Conservation (phyloP, 2,797 vertebrate species). For the Scleropages formosus region DNA sequence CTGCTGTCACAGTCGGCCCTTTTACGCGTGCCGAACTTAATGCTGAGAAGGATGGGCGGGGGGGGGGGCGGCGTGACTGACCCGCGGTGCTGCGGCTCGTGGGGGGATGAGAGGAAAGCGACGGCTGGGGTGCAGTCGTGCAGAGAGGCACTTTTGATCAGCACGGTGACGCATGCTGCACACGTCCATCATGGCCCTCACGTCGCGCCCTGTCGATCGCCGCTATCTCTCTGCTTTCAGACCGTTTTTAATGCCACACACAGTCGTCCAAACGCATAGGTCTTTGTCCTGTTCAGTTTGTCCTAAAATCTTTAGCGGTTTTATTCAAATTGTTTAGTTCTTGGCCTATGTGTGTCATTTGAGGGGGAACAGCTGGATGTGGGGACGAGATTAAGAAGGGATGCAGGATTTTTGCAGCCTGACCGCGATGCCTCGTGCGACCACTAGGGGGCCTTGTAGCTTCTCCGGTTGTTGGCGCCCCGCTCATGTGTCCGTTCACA, state of each 20-base stretch:
- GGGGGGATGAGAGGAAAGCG: not conserved
- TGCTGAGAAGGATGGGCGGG: not conserved
- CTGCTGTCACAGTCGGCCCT: not conserved
- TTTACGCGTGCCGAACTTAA: conserved; percentile 11
- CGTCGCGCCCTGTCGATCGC: too few species aligned
- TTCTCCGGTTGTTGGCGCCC: not conserved
- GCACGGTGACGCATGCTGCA: not conserved
- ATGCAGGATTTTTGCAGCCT: not conserved
- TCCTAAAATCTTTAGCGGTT: too few species aligned
- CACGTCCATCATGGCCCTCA: not conserved
- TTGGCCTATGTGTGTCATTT: conserved; percentile 3
- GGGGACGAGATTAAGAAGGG: too few species aligned
- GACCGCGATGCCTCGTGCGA: not conserved
- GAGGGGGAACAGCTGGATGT: not conserved
- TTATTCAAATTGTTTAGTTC: too few species aligned
- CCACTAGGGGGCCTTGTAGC: not conserved
- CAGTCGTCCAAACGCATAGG: too few species aligned
- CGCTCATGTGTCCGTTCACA: not conserved
- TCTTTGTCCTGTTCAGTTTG: too few species aligned
- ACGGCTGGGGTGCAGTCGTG: conserved; percentile 34
- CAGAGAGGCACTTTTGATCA: conserved; percentile 9
- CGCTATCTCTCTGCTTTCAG: too few species aligned
- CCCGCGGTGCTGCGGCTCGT: conserved; percentile 30
- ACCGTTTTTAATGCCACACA: too few species aligned
- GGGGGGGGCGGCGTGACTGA: conserved; percentile 31